Conservation (phyloP, 2,888 invertebrate species). For the Cheilosia vulpina region DNA sequence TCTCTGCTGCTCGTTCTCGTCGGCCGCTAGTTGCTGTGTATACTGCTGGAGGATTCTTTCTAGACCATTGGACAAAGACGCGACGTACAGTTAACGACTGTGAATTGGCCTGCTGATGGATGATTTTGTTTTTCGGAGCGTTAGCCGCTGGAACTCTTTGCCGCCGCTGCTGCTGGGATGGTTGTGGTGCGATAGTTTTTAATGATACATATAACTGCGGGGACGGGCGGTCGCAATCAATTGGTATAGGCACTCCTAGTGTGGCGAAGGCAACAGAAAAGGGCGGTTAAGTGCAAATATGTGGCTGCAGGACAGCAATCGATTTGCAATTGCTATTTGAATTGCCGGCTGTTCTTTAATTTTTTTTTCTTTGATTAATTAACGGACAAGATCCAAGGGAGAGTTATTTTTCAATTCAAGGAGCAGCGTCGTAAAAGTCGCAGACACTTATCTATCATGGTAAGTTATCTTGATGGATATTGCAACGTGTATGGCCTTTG, state of each 20-base stretch:
- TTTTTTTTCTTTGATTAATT: conserved; percentile 53
- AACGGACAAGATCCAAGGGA: conserved; percentile 16
- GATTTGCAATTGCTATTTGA: conserved; percentile 66
- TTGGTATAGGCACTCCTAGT: conserved; percentile 10
- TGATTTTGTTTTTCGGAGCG: conserved; percentile 61
- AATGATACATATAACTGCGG: conserved; percentile 56
- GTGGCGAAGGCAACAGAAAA: conserved; percentile 3
- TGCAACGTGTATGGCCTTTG: too few relatives aligned
- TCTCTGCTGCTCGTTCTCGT: conserved; percentile 33
- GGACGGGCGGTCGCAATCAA: conserved; percentile 51
- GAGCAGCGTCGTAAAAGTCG: conserved; percentile 15
- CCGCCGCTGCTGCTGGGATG: conserved; percentile 27
- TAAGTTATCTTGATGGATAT: neutral
- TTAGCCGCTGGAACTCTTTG: conserved; percentile 37
- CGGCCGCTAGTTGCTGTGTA: conserved; percentile 12
- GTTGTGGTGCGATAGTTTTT: conserved; percentile 58
- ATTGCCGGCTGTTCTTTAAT: conserved; percentile 32
- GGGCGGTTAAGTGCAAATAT: conserved; percentile 28
- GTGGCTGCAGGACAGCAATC: conserved; percentile 36
- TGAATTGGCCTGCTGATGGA: conserved; percentile 70
- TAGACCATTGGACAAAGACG: conserved; percentile 37
- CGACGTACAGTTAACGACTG: conserved; percentile 67
- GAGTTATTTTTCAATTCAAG: conserved; percentile 50
- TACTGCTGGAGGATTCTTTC: conserved; percentile 52
- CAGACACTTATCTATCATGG: neutral